Evolutionary conservation across 2,797 vertebrate species (phyloP).

Genomic region (Acipenser ruthenus): DNA sequence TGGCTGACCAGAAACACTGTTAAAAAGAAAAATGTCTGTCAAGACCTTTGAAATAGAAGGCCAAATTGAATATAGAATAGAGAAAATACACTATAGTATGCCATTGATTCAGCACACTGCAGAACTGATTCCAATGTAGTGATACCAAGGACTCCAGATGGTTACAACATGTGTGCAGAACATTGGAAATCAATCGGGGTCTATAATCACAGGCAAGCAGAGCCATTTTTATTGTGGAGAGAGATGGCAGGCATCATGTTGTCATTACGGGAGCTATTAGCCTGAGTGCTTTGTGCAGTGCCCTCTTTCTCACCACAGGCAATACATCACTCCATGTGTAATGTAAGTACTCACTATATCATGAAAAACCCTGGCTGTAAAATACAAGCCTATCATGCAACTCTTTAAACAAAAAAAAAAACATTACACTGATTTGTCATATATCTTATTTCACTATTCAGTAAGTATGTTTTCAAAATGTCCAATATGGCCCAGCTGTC

Average conservation of each 20-base stretch:
- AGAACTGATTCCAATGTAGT: slow-evolving; percentile 57
- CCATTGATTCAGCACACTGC: slow-evolving; percentile 55
- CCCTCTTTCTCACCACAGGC: slow-evolving; percentile 28
- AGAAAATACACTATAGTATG: slow-evolving; percentile 47
- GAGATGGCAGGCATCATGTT: slow-evolving; percentile 43
- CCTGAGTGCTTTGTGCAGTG: slow-evolving; percentile 24
- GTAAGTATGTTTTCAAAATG: no score
- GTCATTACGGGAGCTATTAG: slow-evolving; percentile 26
- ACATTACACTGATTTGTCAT: slow-evolving; percentile 7
- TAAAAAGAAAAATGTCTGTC: slow-evolving; percentile 57
- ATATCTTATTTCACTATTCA: slow-evolving; percentile 2
- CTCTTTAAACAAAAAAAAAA: slow-evolving; percentile 10
- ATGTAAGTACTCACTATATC: slow-evolving; percentile 15
- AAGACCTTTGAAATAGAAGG: slow-evolving; percentile 66
- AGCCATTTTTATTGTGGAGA: slow-evolving; percentile 58
- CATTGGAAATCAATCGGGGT: slow-evolving; percentile 74
- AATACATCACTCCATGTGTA: slow-evolving; percentile 22
- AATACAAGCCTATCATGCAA: neutral
- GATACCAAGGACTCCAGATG: slow-evolving; percentile 48
- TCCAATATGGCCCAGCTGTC: no score
- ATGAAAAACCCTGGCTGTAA: slow-evolving; percentile 8
- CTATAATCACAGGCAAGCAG: slow-evolving; percentile 64
- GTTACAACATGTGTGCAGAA: slow-evolving; percentile 49
- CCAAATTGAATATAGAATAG: slow-evolving; percentile 70
- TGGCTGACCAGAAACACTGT: slow-evolving; percentile 27